A percentile compares a stretch with the other conserved stretches of the same genome.
These are phyloP conservation scores for Drosophila falleni DNA, from an alignment of 2,888 invertebrate species.

Conservation along the genomic window DNA sequence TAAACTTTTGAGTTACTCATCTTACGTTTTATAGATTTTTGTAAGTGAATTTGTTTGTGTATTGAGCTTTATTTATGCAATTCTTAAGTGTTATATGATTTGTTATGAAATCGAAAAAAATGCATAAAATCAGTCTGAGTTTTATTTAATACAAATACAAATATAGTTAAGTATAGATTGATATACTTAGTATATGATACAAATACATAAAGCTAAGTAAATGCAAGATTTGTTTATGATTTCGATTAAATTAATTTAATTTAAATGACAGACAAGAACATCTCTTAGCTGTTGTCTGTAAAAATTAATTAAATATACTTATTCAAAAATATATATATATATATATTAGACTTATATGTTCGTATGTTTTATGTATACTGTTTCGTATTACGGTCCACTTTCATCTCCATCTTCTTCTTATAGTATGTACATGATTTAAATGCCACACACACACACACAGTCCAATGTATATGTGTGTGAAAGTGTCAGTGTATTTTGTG, in stretches of 20 bases:
- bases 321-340: slow-evolving; percentile 54
- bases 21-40: slow-evolving; percentile 1
- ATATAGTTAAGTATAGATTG: slow-evolving; percentile 36
- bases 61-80: slow-evolving; percentile 43
- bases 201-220: slow-evolving; percentile 48
- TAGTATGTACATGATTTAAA: slow-evolving; percentile 58
- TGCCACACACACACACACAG: slow-evolving; percentile 13
- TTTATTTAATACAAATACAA: slow-evolving; percentile 60
- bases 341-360: slow-evolving; percentile 34
- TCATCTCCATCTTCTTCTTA: background rate
- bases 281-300: slow-evolving; percentile 1
- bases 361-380: slow-evolving; percentile 32
- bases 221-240: slow-evolving; percentile 42
- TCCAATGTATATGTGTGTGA: slow-evolving; percentile 10
- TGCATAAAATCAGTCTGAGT: slow-evolving; percentile 79
- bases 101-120: slow-evolving; percentile 52
- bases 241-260: slow-evolving; percentile 23
- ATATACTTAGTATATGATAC: slow-evolving; percentile 29
- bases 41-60: slow-evolving; percentile 21
- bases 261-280: slow-evolving; percentile 14
- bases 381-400: slow-evolving; percentile 25
- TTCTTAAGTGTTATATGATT: slow-evolving; percentile 41
- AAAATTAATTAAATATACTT: slow-evolving; percentile 55
- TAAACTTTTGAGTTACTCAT: background rate
- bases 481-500: slow-evolving; percentile 15